phyloP scores from a whole-genome alignment of 2,113 vertebrate species.

The Fulmarus glacialis region DNA sequence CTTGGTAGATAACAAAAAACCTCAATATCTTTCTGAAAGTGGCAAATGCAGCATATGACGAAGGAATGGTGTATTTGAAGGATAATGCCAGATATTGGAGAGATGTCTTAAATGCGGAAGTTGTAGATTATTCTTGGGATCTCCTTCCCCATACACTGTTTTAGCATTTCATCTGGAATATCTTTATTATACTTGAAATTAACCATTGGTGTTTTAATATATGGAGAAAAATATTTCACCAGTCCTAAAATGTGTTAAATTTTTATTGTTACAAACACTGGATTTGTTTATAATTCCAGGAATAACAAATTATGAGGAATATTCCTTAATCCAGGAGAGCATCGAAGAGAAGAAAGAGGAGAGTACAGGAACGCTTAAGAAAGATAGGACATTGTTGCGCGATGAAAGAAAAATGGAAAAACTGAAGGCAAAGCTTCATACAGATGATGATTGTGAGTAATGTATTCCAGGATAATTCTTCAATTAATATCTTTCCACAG shows the following conservation, averaged over 20 bases:
- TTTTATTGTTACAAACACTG: background rate
- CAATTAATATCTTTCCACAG: background rate
- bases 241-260: background rate
- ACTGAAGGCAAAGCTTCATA: constrained; percentile 98
- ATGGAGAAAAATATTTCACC: background rate
- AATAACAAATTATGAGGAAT: constrained; percentile 99
- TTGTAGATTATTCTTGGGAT: background rate
- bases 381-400: constrained; percentile 89
- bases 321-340: constrained; percentile 95
- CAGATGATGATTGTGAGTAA: constrained; percentile 94
- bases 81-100: background rate
- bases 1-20: background rate
- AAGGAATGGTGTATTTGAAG: background rate
- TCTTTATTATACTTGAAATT: background rate
- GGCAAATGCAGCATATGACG: background rate
- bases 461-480: background rate
- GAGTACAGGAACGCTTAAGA: constrained; percentile 90
- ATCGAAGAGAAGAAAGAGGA: constrained; percentile 95
- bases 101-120: background rate
- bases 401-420: constrained; percentile 99
- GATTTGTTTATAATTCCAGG: constrained; percentile 78
- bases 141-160: background rate
- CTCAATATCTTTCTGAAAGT: background rate
- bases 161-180: background rate
- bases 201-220: background rate